Percentiles rank a stretch among this genome's conserved stretches.
Conservation (phyloP, 2,797 vertebrate species). For the Eleutherodactylus coqui region DNA sequence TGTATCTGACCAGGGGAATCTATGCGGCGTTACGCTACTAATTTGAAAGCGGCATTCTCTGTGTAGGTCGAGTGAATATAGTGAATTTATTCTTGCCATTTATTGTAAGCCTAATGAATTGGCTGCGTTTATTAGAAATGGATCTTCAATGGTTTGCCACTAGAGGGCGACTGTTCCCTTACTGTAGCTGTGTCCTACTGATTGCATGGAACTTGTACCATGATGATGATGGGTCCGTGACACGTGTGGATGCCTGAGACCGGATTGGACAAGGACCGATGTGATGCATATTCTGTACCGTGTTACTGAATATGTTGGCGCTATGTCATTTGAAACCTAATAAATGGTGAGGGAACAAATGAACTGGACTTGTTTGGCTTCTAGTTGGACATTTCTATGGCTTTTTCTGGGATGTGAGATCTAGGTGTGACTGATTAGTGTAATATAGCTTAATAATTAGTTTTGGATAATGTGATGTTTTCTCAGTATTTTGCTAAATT, state of each 20-base stretch:
- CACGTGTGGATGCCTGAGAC: background rate
- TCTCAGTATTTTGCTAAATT: background rate
- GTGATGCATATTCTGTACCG: background rate
- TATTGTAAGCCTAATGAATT: no score
- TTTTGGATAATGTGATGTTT: background rate
- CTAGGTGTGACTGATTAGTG: background rate
- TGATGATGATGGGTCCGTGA: background rate
- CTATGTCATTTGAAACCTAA: no score
- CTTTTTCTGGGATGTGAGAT: no score
- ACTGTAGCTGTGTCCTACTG: background rate
- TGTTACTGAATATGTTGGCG: no score
- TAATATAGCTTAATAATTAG: background rate
- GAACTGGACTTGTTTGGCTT: background rate
- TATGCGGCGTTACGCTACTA: no score
- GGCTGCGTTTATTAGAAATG: no score
- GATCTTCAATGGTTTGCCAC: no score
- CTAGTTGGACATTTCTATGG: background rate
- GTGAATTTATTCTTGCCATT: no score
- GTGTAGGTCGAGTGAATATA: background rate
- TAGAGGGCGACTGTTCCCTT: background rate
- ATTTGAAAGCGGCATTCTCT: no score
- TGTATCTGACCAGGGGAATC: no score
- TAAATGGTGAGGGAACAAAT: no score
- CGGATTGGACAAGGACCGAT: background rate
- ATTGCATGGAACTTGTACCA: background rate